A percentile compares a stretch with the other conserved stretches of the same genome.
Conservation (phyloP, 2,113 vertebrate species). For the Antechinus stuartii region DNA sequence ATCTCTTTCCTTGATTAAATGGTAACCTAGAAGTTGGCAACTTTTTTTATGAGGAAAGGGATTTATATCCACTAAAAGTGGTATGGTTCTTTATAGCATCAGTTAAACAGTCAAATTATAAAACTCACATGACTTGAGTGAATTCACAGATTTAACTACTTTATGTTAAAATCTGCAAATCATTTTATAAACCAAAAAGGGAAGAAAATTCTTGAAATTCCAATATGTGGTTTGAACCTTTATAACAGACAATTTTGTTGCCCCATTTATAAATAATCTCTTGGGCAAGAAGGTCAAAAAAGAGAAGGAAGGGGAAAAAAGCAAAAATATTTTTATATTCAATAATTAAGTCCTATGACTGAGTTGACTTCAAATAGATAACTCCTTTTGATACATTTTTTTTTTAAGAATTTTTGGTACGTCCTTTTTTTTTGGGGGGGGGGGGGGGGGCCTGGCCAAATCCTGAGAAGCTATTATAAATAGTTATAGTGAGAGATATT, state of each 20-base stretch:
- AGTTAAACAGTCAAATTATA: conserved; percentile 17
- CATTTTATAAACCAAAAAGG: not conserved
- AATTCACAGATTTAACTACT: not conserved
- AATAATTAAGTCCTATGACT: not conserved
- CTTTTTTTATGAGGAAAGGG: not conserved
- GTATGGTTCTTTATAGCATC: not conserved
- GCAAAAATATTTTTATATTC: not conserved
- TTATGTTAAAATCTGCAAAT: not conserved
- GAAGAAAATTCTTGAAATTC: not conserved
- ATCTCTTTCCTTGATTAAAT: conserved; percentile 29
- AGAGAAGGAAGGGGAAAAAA: conserved; percentile 6
- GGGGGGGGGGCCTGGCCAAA: not conserved
- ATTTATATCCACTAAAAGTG: not conserved
- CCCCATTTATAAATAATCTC: not conserved
- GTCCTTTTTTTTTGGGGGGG: too few relatives aligned
- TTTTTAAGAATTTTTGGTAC: not conserved
- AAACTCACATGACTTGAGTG: not conserved
- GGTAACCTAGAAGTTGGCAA: conserved; percentile 1
- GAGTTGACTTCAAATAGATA: not conserved
- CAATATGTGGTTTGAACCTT: not conserved
- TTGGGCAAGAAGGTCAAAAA: not conserved
- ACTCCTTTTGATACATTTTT: not conserved
- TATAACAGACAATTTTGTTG: not conserved
- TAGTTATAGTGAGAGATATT: not conserved
- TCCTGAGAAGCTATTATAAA: not conserved